A percentile compares a stretch with the other conserved stretches of the same genome.
These are phyloP conservation scores for Battus philenor DNA, from an alignment of 1,140 invertebrate genomes.

Conservation along the genomic window DNA sequence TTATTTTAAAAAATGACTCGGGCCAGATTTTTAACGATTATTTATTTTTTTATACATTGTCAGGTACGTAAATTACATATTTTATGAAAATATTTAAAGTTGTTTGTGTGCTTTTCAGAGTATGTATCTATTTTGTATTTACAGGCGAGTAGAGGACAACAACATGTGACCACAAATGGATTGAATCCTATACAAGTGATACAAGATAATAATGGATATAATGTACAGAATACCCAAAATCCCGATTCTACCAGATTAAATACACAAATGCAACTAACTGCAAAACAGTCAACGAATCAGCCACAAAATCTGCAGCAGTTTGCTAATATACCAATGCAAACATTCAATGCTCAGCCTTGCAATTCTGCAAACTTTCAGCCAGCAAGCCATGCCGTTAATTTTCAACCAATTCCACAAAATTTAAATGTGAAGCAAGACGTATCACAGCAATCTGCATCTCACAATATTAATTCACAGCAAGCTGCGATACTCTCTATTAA, in stretches of 20 bases:
- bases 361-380: conserved; percentile 9
- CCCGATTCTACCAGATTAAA: conserved; percentile 17
- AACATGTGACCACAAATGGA: too few species aligned
- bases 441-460: not conserved
- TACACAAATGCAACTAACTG: conserved; percentile 13
- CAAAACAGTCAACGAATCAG: not conserved
- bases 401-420: not conserved
- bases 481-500: not conserved
- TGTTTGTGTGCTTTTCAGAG: not conserved
- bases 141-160: conserved; percentile 25
- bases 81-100: conserved; percentile 1
- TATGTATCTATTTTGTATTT: conserved; percentile 8
- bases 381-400: not conserved
- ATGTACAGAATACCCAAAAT: conserved; percentile 23
- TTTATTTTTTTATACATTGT: conserved; percentile 25
- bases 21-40: conserved; percentile 25
- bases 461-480: not conserved
- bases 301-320: conserved; percentile 16
- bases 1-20: conserved; percentile 36
- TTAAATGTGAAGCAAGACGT: not conserved
- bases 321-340: conserved; percentile 12
- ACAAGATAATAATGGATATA: conserved; percentile 17
- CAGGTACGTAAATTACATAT: conserved; percentile 25
- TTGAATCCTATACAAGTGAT: conserved; percentile 21
- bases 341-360: conserved; percentile 2